Conservation (phyloP, 2,888 invertebrate species). For the Eristalis pertinax region DNA sequence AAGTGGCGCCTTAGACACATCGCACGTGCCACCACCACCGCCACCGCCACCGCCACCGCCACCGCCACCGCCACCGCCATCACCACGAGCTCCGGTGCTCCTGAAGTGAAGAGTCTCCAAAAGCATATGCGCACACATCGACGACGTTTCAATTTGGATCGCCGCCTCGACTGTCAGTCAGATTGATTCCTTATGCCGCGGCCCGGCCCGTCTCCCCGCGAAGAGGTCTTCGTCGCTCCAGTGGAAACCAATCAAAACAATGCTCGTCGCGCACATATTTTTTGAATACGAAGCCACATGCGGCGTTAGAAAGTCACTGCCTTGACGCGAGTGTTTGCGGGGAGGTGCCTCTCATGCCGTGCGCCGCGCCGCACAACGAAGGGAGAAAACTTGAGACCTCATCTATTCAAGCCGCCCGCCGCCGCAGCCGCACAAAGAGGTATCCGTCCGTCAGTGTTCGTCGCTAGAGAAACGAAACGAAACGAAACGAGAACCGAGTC, state of each 20-base stretch:
- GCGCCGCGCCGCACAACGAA: slow-evolving; percentile 30
- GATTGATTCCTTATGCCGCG: slow-evolving; percentile 35
- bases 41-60: background rate
- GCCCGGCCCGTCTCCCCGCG: background rate
- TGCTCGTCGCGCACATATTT: slow-evolving; percentile 25
- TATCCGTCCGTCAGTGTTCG: slow-evolving; percentile 1
- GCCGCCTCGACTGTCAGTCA: slow-evolving; percentile 31
- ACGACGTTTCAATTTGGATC: slow-evolving; percentile 33
- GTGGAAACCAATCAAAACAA: slow-evolving; percentile 45
- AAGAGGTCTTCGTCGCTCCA: slow-evolving; percentile 45
- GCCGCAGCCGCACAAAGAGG: slow-evolving; percentile 7
- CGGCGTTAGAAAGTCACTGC: slow-evolving; percentile 8
- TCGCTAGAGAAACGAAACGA: slow-evolving; percentile 20
- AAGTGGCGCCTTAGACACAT: slow-evolving; percentile 27
- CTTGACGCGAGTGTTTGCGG: background rate
- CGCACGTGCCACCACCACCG: slow-evolving; percentile 23
- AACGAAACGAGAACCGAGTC: background rate
- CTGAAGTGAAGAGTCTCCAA: slow-evolving; percentile 19
- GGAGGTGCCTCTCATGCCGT: slow-evolving; percentile 10
- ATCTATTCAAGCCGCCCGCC: slow-evolving; percentile 32
- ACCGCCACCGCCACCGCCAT: background rate
- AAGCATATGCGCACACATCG: background rate
- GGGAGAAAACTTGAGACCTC: slow-evolving; percentile 30
- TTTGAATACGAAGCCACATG: slow-evolving; percentile 31
- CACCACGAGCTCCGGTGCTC: background rate